Percentiles rank a stretch among this genome's conserved stretches.
Conservation (phyloP, 2,113 vertebrate species). For the Phocoena sinus region DNA sequence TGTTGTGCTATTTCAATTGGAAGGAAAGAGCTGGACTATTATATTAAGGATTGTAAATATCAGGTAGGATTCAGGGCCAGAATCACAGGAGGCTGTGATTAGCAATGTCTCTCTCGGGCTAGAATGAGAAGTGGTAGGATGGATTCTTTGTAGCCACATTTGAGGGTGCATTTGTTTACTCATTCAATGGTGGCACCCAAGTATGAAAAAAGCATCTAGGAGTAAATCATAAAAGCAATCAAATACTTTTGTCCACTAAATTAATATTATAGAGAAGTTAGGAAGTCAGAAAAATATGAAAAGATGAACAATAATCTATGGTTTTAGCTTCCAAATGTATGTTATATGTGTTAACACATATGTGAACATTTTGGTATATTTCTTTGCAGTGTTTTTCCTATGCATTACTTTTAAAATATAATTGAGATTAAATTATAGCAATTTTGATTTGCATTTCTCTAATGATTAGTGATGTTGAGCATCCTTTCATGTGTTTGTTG, state of each 20-base stretch:
- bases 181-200: not conserved
- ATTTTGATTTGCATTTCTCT: not conserved
- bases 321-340: not conserved
- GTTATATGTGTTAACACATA: not conserved
- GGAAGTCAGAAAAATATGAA: not conserved
- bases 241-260: not conserved
- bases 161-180: not conserved
- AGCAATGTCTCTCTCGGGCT: not conserved
- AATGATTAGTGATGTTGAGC: too few relatives aligned
- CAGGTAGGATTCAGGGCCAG: not conserved
- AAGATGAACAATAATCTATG: not conserved
- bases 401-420: not conserved
- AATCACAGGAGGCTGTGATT: not conserved
- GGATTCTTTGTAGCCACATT: not conserved
- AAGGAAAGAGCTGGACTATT: not conserved
- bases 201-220: not conserved
- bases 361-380: not conserved
- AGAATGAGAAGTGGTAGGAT: not conserved
- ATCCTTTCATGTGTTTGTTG: too few relatives aligned
- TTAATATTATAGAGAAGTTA: not conserved
- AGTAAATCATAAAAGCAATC: not conserved
- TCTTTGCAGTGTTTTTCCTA: not conserved
- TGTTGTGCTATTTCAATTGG: not conserved
- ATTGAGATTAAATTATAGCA: not conserved
- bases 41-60: not conserved